Evolutionary conservation across 30 jellyfish, hydroid and myxozoan genomes (phyloP), one percentile per base, ranked within the genome.

Genomic region (Rhopilema esculentum): DNA sequence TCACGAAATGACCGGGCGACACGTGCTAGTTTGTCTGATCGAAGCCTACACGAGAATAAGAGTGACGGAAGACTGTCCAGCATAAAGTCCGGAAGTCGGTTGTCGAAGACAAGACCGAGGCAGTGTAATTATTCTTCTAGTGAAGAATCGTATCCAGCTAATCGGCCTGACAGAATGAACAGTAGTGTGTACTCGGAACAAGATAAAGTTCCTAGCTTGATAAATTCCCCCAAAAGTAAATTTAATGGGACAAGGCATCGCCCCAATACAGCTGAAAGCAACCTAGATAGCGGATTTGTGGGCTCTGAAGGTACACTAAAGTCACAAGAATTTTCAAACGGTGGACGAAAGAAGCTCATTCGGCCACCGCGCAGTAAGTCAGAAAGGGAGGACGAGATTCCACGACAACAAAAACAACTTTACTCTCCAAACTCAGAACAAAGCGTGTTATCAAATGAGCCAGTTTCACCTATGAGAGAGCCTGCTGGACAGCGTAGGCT

Each of bases 191-290:
- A 85, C 72, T 85, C 94, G 30, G 94, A 85, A 49, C 94, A 85
- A 48, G 94, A 85, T 66, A 85, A 85, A 74, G 94, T 85, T 20
- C 94, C 94, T 27, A 85, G 94, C 21, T 64, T 85, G 62, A 31
- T 85, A 4, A 75, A 85, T 61, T 88, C 49, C 30, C 94, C 94
- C 22, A 85, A 85, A 26, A 71, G 94, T 40, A 85, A 74, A 31
- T 63, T 75, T 2, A 31, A 53, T 32, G 80, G 85, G 27, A 20
- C 86, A n/a, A 75, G 94, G 49, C 77, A 73, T 65, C 91, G 97
- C 0, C 97, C 97, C 20, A 79, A 88, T 83, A 88, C 97, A 16
- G 97, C 97, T 17, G 97, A 88, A 18, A 88, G 97, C 31, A 78
- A 88, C 70, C 77, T 79, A 4, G 97, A 88, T 48, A 88, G 97